phyloP scores from a whole-genome alignment of 64 coral and sea anemone species.

The Cladopsammia gracilis region DNA sequence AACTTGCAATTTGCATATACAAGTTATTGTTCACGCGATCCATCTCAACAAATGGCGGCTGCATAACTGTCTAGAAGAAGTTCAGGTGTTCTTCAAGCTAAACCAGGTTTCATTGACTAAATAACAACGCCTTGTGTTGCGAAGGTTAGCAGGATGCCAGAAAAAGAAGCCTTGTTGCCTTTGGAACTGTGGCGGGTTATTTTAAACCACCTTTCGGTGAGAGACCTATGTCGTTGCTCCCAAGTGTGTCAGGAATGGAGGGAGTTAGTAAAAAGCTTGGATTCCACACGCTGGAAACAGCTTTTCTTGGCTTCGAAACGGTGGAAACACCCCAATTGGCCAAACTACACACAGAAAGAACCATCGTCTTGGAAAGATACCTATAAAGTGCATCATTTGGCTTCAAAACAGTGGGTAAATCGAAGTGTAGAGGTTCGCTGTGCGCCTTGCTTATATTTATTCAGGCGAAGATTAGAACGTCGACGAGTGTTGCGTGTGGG shows the following conservation, averaged over 20 bases:
- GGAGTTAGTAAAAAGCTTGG: conserved; percentile 94
- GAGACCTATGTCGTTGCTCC: conserved; percentile 93
- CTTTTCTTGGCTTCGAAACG: conserved; percentile 84
- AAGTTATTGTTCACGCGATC: conserved; percentile 14
- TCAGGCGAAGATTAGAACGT: conserved; percentile 72
- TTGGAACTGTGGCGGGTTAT: conserved; percentile 94
- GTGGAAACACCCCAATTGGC: conserved; percentile 99
- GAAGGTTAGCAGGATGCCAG: conserved; percentile 67
- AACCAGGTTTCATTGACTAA: not conserved
- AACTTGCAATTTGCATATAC: not conserved
- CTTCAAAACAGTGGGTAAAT: conserved; percentile 96
- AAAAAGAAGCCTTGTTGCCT: conserved; percentile 90
- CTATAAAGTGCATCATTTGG: conserved; percentile 90
- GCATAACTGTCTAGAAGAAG: not conserved
- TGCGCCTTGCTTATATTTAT: conserved; percentile 78
- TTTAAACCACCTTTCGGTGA: conserved; percentile 79
- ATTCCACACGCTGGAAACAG: conserved; percentile 95
- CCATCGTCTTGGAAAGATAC: conserved; percentile 95
- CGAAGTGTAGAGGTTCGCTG: conserved; percentile 83
- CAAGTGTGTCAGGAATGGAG: conserved; percentile 96
- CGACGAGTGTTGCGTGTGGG: conserved; percentile 79
- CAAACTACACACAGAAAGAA: conserved; percentile 87
- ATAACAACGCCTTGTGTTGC: not conserved
- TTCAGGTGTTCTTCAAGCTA: conserved; percentile 20
- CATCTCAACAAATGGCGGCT: not conserved